Conservation (phyloP, 2,888 invertebrate genomes). For the Drosophila suboccidentalis region DNA sequence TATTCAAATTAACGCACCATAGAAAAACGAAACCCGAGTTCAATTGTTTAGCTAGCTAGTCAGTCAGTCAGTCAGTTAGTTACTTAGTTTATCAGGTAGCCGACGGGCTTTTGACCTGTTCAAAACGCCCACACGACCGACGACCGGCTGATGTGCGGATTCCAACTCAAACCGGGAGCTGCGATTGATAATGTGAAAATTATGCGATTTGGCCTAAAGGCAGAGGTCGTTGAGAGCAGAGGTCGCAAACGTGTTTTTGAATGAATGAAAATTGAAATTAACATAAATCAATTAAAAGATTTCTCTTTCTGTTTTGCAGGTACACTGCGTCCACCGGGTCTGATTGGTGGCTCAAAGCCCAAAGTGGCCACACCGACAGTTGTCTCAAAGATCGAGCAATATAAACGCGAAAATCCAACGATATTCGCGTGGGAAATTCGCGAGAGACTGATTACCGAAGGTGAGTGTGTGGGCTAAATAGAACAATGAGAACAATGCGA, state of each 20-base stretch:
- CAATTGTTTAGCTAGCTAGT: slow-evolving; percentile 72
- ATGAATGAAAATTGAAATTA: slow-evolving; percentile 6
- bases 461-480: slow-evolving; percentile 89
- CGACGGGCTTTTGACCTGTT: slow-evolving; percentile 68
- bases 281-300: slow-evolving; percentile 28
- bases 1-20: slow-evolving; percentile 78
- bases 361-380: slow-evolving; percentile 99
- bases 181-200: slow-evolving; percentile 70
- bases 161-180: slow-evolving; percentile 18
- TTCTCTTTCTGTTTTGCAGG: slow-evolving; percentile 87
- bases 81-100: slow-evolving; percentile 22
- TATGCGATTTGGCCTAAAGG: slow-evolving; percentile 54
- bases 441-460: slow-evolving; percentile 98
- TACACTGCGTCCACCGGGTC: slow-evolving; percentile 94
- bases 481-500: slow-evolving; percentile 42
- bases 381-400: slow-evolving; percentile 98
- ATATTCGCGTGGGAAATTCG: slow-evolving; percentile 99
- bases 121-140: slow-evolving; percentile 66
- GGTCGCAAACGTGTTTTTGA: slow-evolving; percentile 22
- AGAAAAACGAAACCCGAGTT: slow-evolving; percentile 62
- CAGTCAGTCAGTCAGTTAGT: slow-evolving; percentile 10
- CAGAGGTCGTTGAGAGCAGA: slow-evolving; percentile 24
- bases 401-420: slow-evolving; percentile 98
- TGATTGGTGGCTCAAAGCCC: slow-evolving; percentile 98
- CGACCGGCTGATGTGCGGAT: background rate